Evolutionary conservation across 2,797 vertebrate genomes (phyloP).

Genomic region (Eupleurogrammus muticus): DNA sequence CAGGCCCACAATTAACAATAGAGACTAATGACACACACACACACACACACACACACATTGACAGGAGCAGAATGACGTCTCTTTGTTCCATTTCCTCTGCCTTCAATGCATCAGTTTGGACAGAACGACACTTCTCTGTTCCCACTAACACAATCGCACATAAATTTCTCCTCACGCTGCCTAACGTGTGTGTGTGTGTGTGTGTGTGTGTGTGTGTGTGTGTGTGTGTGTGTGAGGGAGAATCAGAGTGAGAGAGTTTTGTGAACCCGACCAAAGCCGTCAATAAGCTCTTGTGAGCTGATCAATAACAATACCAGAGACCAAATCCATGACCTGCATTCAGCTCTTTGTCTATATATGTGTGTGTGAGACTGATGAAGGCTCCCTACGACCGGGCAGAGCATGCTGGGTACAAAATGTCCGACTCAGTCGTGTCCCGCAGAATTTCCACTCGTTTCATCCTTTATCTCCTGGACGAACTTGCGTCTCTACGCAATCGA

Average conservation of each 20-base stretch:
- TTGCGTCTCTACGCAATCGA: not conserved
- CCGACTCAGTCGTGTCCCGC: not conserved
- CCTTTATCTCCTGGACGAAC: not conserved
- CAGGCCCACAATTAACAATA: conserved; percentile 75
- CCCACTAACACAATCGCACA: conserved; percentile 70
- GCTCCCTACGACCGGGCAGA: conserved; percentile 17
- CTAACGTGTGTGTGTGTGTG: conserved; percentile 30
- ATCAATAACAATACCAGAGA: conserved; percentile 74
- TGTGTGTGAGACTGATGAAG: conserved; percentile 42
- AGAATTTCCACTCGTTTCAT: conserved; percentile 1
- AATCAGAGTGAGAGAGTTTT: conserved; percentile 38
- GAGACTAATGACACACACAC: no score
- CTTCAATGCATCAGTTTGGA: conserved; percentile 46
- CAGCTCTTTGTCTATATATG: conserved; percentile 40
- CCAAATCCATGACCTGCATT: conserved; percentile 77
- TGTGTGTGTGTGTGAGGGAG: conserved; percentile 17
- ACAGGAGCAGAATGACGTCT: conserved; percentile 47
- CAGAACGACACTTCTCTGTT: conserved; percentile 62
- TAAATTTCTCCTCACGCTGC: conserved; percentile 54
- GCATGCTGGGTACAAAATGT: conserved; percentile 17
- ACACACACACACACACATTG: conserved; percentile 28
- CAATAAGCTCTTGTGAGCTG: conserved; percentile 72
- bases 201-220: conserved; percentile 6
- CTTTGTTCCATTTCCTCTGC: conserved; percentile 64
- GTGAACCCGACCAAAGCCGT: conserved; percentile 56